These are phyloP conservation scores for Itoplectis maculator DNA, from an alignment of 2,888 invertebrate species.

Conservation along the genomic window DNA sequence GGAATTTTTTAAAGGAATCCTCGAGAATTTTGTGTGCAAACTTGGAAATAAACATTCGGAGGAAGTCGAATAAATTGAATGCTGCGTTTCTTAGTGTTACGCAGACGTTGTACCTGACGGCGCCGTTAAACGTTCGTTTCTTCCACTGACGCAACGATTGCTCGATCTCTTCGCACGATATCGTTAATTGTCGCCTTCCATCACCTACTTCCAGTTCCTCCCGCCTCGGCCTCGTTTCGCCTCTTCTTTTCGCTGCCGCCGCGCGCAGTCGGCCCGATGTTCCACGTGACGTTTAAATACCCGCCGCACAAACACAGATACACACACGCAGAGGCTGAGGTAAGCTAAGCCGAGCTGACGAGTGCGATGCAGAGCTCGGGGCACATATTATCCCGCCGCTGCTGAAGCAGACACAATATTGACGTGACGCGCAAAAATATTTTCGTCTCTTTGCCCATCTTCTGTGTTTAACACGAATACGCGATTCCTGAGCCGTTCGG, in stretches of 20 bases:
- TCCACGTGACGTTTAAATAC: slow-evolving; percentile 8
- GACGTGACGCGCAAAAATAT: neutral
- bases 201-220: slow-evolving; percentile 68
- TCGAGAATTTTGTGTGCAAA: slow-evolving; percentile 56
- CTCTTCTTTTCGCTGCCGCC: slow-evolving; percentile 48
- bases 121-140: slow-evolving; percentile 38
- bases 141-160: slow-evolving; percentile 69
- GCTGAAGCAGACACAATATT: slow-evolving; percentile 23
- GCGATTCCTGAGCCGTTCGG: neutral
- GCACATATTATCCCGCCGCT: neutral
- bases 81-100: slow-evolving; percentile 38
- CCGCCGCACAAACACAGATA: neutral
- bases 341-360: neutral
- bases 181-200: slow-evolving; percentile 73
- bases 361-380: slow-evolving; percentile 22
- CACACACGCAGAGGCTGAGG: neutral
- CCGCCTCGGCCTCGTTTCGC: slow-evolving; percentile 50
- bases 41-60: slow-evolving; percentile 1
- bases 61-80: slow-evolving; percentile 18
- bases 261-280: slow-evolving; percentile 14
- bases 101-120: slow-evolving; percentile 1
- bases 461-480: neutral
- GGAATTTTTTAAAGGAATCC: slow-evolving; percentile 3
- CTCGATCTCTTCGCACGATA: slow-evolving; percentile 73
- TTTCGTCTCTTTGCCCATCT: neutral